Percentiles rank a stretch among this genome's conserved stretches.
Evolutionary conservation across 2,888 invertebrate genomes (phyloP).

Genomic region (Meghimatium bilineatum): DNA sequence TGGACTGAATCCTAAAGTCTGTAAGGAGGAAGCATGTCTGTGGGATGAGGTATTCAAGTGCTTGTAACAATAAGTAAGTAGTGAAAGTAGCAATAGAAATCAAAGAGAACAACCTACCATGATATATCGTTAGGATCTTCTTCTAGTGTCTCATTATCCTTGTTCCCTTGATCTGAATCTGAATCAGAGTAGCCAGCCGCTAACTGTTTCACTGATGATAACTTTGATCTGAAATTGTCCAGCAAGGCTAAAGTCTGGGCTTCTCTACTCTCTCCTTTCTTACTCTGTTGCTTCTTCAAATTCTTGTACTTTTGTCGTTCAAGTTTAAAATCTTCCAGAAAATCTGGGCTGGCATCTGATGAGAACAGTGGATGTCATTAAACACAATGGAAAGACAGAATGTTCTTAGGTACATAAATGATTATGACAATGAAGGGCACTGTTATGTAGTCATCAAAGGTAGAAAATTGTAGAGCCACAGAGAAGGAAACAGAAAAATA

Average conservation of each 20-base stretch:
- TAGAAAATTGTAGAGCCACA: too few relatives aligned
- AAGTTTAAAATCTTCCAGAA: constrained; percentile 67
- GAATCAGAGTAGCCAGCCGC: constrained; percentile 79
- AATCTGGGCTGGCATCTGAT: constrained; percentile 41
- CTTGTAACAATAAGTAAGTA: too few relatives aligned
- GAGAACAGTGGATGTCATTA: not conserved
- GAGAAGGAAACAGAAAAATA: too few relatives aligned
- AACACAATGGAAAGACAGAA: not conserved
- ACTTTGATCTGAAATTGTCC: constrained; percentile 88
- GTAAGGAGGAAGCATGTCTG: too few relatives aligned
- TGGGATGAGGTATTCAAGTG: too few relatives aligned
- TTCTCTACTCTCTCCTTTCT: constrained; percentile 70
- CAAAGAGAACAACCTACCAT: constrained; percentile 62
- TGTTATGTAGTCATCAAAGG: too few relatives aligned
- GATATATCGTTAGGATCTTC: constrained; percentile 63
- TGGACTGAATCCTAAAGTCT: too few relatives aligned
- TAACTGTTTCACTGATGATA: constrained; percentile 82
- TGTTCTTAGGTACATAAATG: not conserved
- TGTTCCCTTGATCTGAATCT: constrained; percentile 75
- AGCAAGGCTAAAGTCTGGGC: constrained; percentile 86
- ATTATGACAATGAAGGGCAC: too few relatives aligned
- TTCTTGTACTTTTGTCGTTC: constrained; percentile 71
- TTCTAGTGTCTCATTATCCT: constrained; percentile 70
- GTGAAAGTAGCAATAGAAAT: too few relatives aligned
- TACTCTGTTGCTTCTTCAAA: constrained; percentile 62